Base-by-base conservation (phyloP, 2,888 invertebrate genomes). In the Thereva unica region DNA sequence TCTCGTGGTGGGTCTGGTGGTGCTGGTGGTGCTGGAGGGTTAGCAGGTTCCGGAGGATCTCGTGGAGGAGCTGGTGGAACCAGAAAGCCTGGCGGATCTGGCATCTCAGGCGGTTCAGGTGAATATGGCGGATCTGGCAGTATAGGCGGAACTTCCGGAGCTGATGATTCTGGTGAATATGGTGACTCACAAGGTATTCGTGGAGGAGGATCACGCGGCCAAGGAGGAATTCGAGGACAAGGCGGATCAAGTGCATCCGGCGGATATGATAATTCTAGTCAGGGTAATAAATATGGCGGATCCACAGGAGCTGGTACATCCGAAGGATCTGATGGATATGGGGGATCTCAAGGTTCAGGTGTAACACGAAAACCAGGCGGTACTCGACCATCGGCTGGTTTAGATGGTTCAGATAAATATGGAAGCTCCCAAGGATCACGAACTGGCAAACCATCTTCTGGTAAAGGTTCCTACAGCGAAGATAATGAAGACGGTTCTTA, bases 81-180 rank as follows among this genome's bases (percentile, higher is more conserved):
- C 8, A 71, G 69, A 56, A 67, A 70, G 4, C 69, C 69, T 49
- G 68, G 71, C 34, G 68, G 69, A 4, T 64, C 67, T 45, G 67
- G 71, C 41, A 70, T 69, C 52, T 71, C 73, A 52, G 64, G 69
- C 41, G 70, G 70, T 45, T 9, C 7, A 4, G 42, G 9, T 42
- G 42, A 9, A 4, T 42, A 42, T 42, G 42, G 8, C 0, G 42
- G 42, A 42, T 42, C 42, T 42, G 54, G 53, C 7, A 37, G 3
- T 37, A 53, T 4, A 3, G 70, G 67, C 37, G 70, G 68, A 37
- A 71, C 67, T 9, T 64, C 71, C 23, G 53, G 67, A 41, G 40
- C 49, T 7, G 49, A 64, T 54, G 65, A 50, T 35, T 10, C 7
- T 9, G 47, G 40, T 9, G 40, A 55, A 10, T 41, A 45, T 8